Evolutionary conservation across 1,140 invertebrate species (phyloP).

Genomic region (Eueides isabella): DNA sequence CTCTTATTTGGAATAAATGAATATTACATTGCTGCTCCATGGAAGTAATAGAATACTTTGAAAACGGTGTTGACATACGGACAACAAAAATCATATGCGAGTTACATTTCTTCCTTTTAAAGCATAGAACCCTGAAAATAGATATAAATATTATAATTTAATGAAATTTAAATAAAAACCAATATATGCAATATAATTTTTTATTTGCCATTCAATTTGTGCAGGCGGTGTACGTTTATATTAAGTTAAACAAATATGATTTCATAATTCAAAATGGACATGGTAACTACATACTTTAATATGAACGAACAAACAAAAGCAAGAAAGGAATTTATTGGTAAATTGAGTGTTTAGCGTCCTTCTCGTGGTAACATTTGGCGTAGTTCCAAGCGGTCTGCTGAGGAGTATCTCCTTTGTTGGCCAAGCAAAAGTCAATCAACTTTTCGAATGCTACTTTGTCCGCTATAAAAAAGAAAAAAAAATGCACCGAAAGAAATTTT

Average conservation of each 20-base stretch:
- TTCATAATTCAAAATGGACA: neutral
- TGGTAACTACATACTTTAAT: neutral
- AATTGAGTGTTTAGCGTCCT: slow-evolving; percentile 78
- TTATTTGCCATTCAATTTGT: slow-evolving; percentile 32
- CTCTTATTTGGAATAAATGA: too few relatives aligned
- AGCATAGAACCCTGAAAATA: too few relatives aligned
- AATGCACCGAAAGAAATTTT: too few relatives aligned
- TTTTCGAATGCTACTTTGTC: slow-evolving; percentile 74
- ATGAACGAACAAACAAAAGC: neutral
- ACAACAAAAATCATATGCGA: too few relatives aligned
- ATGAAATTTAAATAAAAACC: neutral
- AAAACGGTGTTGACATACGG: too few relatives aligned
- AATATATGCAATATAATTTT: neutral
- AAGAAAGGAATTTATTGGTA: slow-evolving; percentile 58
- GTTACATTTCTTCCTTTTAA: too few relatives aligned
- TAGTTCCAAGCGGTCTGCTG: slow-evolving; percentile 81
- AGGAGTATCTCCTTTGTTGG: slow-evolving; percentile 77
- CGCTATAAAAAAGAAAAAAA: slow-evolving; percentile 43
- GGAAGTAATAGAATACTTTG: too few relatives aligned
- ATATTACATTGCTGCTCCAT: too few relatives aligned
- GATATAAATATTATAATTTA: too few relatives aligned
- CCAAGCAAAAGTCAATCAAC: slow-evolving; percentile 73
- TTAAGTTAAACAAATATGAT: neutral
- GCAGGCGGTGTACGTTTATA: slow-evolving; percentile 22
- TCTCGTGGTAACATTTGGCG: slow-evolving; percentile 82